These are phyloP conservation scores for Paracyclopina nana DNA, from an alignment of 1,140 invertebrate genomes.

Conservation along the genomic window DNA sequence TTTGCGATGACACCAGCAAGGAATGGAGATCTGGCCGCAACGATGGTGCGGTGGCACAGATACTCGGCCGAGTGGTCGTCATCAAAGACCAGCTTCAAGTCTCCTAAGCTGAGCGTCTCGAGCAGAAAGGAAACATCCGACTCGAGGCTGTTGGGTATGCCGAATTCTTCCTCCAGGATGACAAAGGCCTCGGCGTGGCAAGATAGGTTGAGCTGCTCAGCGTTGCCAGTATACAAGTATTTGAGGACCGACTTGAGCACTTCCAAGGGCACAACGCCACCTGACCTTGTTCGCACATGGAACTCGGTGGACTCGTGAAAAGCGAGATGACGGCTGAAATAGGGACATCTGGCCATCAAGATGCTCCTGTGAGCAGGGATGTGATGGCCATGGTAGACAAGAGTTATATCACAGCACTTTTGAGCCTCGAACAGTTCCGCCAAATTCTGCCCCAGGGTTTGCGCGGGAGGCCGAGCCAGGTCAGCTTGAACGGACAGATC, in stretches of 20 bases:
- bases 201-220: no score
- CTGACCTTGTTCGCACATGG: no score
- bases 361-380: neutral
- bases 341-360: neutral
- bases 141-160: neutral
- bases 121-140: neutral
- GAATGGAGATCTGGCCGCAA: neutral
- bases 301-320: no score
- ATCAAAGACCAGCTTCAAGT: neutral
- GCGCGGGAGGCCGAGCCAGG: neutral
- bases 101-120: neutral
- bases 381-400: neutral
- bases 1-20: no score
- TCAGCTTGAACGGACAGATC: neutral
- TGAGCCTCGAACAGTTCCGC: neutral
- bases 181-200: no score
- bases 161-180: no score
- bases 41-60: neutral
- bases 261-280: no score
- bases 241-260: no score
- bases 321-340: neutral
- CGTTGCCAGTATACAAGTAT: no score
- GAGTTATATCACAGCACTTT: neutral
- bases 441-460: neutral
- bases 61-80: neutral